phyloP scores from a whole-genome alignment of 2,888 invertebrate species.

The Rhamnusium bicolor region DNA sequence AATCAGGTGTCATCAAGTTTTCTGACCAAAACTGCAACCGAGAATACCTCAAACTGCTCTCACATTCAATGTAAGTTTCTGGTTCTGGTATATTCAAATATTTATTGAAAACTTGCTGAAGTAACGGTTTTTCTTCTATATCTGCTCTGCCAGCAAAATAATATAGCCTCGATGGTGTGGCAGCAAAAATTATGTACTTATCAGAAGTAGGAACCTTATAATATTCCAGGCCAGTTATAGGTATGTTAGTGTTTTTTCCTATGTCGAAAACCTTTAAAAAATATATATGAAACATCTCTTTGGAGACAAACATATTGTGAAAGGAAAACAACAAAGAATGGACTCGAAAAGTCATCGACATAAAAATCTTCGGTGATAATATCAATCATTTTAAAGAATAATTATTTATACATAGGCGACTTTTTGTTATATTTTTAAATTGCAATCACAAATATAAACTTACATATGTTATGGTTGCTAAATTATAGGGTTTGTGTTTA shows the following conservation, averaged over 20 bases:
- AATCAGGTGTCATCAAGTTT: slow-evolving; percentile 80
- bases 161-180: slow-evolving; percentile 88
- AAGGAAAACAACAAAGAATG: too few relatives aligned
- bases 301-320: neutral
- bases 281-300: neutral
- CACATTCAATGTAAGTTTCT: slow-evolving; percentile 80
- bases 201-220: slow-evolving; percentile 81
- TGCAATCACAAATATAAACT: too few relatives aligned
- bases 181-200: slow-evolving; percentile 87
- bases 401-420: too few relatives aligned
- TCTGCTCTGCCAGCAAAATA: slow-evolving; percentile 88
- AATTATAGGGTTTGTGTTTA: too few relatives aligned
- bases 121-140: slow-evolving; percentile 84
- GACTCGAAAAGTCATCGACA: too few relatives aligned
- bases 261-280: slow-evolving; percentile 86
- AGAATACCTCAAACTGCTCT: slow-evolving; percentile 80
- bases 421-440: too few relatives aligned
- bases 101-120: slow-evolving; percentile 85
- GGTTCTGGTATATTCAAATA: slow-evolving; percentile 83
- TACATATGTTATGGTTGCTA: too few relatives aligned
- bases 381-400: too few relatives aligned
- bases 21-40: slow-evolving; percentile 85
- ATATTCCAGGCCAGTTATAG: slow-evolving; percentile 92
- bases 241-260: slow-evolving; percentile 83
- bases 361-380: too few relatives aligned